phyloP scores from a whole-genome alignment of 1,140 invertebrate species.

The Phenacoccus solenopsis region DNA sequence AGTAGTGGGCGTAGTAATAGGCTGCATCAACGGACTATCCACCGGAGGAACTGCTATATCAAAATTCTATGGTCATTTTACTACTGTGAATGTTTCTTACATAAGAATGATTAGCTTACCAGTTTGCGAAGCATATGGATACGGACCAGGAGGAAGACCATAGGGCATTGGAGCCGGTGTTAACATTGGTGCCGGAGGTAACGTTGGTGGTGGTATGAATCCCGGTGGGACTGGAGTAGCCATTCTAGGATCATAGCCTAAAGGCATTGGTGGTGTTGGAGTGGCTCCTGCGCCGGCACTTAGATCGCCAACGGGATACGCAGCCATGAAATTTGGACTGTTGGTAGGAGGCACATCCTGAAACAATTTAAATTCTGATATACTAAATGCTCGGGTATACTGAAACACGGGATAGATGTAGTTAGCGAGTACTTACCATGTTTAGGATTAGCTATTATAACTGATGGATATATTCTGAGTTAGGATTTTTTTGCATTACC shows the following conservation, averaged over 20 bases:
- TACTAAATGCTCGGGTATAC: too few relatives aligned
- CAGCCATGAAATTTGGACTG: neutral
- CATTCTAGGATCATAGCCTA: neutral
- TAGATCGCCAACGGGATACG: neutral
- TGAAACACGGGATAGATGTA: too few relatives aligned
- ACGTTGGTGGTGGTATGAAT: neutral
- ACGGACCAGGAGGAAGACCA: neutral
- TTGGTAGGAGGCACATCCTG: neutral
- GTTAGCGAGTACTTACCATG: neutral
- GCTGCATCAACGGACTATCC: too few relatives aligned
- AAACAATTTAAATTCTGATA: neutral
- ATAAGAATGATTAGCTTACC: too few relatives aligned
- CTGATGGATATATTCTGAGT: too few relatives aligned
- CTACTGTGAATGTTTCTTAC: too few relatives aligned
- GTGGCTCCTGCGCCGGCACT: neutral
- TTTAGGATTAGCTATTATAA: neutral
- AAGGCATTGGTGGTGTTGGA: neutral
- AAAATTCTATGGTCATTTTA: too few relatives aligned
- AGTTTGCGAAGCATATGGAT: neutral
- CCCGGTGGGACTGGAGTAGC: neutral
- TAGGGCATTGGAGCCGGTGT: slow-evolving; percentile 2
- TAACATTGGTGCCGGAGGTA: neutral
- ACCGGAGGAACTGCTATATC: too few relatives aligned
- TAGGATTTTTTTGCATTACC: too few relatives aligned
- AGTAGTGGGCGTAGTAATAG: too few relatives aligned